phyloP scores from a whole-genome alignment of 2,888 invertebrate species.

The Campopleginae sp. region DNA sequence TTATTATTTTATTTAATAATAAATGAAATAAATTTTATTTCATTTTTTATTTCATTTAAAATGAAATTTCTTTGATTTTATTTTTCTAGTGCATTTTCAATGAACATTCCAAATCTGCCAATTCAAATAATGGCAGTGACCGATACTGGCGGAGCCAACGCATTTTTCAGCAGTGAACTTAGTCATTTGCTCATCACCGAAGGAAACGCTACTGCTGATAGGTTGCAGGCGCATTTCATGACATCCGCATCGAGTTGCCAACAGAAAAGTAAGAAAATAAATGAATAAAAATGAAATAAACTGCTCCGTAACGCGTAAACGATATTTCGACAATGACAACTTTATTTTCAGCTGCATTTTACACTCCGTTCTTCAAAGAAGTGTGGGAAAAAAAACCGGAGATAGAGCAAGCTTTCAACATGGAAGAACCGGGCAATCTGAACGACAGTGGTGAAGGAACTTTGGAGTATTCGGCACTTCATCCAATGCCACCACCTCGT shows the following conservation, averaged over 20 bases:
- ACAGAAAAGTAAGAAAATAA: conserved; percentile 90
- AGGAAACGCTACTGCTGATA: conserved; percentile 96
- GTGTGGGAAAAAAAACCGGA: conserved; percentile 98
- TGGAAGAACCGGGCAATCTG: conserved; percentile 89
- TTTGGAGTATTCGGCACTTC: conserved; percentile 86
- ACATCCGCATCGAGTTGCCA: conserved; percentile 94
- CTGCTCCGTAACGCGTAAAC: not conserved
- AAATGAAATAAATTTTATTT: too few species aligned
- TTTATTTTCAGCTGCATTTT: conserved; percentile 91
- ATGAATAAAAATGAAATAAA: not conserved
- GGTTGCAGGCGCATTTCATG: conserved; percentile 95
- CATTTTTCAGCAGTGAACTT: conserved; percentile 95
- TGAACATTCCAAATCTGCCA: conserved; percentile 96
- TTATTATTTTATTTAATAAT: too few species aligned
- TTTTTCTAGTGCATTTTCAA: conserved; percentile 92
- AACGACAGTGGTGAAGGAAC: conserved; percentile 90
- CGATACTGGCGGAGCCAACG: conserved; percentile 94
- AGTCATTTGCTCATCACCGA: conserved; percentile 96
- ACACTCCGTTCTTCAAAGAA: conserved; percentile 97
- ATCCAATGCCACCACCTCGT: conserved; percentile 90
- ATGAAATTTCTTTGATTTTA: conserved; percentile 41
- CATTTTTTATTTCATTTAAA: too few species aligned
- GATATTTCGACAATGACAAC: not conserved
- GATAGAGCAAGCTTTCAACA: conserved; percentile 96
- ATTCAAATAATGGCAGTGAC: conserved; percentile 97